These are phyloP conservation scores for Synanceia verrucosa DNA, from an alignment of 2,797 vertebrate species.

Conservation along the genomic window DNA sequence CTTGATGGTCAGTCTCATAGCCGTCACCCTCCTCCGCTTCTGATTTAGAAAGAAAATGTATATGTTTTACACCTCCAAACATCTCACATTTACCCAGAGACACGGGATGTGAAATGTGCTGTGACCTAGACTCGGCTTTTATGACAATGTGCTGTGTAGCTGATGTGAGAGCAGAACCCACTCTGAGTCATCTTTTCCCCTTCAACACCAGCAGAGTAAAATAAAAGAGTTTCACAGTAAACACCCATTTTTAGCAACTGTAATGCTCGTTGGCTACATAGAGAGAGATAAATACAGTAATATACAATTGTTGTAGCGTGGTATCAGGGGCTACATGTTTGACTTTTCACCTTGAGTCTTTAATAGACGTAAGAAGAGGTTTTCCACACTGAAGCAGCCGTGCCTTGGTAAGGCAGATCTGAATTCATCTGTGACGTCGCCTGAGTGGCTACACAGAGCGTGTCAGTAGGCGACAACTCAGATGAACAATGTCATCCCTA, in stretches of 20 bases:
- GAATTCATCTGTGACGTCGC: background rate
- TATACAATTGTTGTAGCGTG: too few species aligned
- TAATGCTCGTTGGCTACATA: background rate
- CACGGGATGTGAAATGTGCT: background rate
- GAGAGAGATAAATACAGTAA: too few species aligned
- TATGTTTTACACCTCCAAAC: background rate
- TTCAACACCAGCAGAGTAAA: background rate
- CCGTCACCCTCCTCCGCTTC: constrained; percentile 92
- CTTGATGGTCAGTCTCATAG: constrained; percentile 98
- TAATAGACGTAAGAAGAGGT: too few species aligned
- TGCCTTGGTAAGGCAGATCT: background rate
- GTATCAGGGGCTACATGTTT: background rate
- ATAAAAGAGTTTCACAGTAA: background rate
- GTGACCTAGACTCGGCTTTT: background rate
- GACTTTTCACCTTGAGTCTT: background rate
- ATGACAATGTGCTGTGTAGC: constrained; percentile 16
- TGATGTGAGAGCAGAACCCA: constrained; percentile 21
- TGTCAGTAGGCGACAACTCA: constrained; percentile 11
- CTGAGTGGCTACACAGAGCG: background rate
- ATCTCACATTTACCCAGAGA: background rate
- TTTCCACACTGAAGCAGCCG: background rate
- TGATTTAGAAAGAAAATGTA: constrained; percentile 12
- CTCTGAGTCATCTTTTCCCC: constrained; percentile 37
- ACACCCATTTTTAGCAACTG: background rate
- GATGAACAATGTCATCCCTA: constrained; percentile 35